Evolutionary conservation across 2,113 vertebrate species (phyloP).

Genomic region (Erpornis zantholeuca): DNA sequence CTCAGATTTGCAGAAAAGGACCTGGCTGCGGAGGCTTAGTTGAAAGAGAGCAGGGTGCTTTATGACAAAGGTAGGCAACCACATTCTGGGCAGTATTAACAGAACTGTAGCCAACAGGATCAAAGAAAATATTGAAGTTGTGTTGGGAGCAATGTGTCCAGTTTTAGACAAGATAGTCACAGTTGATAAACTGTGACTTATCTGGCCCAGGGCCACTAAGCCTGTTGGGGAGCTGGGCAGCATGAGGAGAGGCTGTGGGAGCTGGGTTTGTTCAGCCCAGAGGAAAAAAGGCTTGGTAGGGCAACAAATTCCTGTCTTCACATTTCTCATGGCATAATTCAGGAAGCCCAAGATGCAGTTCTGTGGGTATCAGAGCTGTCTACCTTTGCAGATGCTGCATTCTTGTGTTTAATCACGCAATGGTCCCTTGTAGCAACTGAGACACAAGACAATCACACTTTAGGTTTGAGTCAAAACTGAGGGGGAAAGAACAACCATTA

Average conservation of each 20-base stretch:
- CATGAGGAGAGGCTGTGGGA: neutral
- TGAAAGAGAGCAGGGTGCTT: neutral
- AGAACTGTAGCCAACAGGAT: neutral
- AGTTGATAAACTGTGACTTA: neutral
- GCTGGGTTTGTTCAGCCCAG: neutral
- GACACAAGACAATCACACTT: neutral
- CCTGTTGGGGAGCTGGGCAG: neutral
- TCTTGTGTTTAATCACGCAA: neutral
- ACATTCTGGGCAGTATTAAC: neutral
- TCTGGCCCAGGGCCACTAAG: neutral
- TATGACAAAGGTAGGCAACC: neutral
- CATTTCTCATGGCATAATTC: neutral
- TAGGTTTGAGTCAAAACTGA: neutral
- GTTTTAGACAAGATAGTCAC: neutral
- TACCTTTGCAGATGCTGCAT: neutral
- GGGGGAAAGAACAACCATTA: neutral
- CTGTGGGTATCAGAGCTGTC: neutral
- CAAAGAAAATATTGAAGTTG: neutral
- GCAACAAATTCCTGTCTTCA: neutral
- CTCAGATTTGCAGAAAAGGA: neutral
- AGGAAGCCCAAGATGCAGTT: neutral
- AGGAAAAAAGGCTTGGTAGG: neutral
- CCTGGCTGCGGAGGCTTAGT: neutral
- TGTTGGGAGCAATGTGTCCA: neutral
- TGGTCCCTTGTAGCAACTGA: neutral